Evolutionary conservation across 2,113 vertebrate species (phyloP).

Genomic region (Uria lomvia): DNA sequence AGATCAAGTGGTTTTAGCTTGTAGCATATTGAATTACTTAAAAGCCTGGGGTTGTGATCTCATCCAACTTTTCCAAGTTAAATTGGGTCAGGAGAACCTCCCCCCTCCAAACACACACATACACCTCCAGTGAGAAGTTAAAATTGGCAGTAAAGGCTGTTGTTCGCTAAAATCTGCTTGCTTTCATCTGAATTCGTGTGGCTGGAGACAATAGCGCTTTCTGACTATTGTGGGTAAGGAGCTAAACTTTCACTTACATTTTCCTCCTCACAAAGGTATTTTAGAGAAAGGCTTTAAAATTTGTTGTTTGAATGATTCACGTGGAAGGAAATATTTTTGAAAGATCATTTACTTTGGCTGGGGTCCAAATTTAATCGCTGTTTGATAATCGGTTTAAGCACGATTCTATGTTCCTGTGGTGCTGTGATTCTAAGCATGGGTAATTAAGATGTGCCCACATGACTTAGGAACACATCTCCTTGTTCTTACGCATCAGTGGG

Average conservation of each 20-base stretch:
- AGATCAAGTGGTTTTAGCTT: background rate
- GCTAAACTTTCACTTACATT: background rate
- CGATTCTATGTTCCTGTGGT: background rate
- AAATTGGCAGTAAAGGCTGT: background rate
- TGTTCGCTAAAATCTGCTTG: background rate
- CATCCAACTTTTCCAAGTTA: background rate
- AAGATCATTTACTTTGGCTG: background rate
- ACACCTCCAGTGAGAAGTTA: background rate
- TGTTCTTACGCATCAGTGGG: background rate
- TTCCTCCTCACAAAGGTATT: background rate
- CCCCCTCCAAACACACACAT: background rate
- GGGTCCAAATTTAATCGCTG: background rate
- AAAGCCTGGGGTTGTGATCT: conserved; percentile 20
- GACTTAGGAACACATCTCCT: background rate
- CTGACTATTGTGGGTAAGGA: background rate
- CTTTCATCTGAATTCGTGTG: background rate
- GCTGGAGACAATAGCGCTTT: background rate
- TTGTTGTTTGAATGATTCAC: background rate
- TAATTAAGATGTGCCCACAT: background rate
- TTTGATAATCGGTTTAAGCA: background rate
- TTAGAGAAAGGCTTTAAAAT: background rate
- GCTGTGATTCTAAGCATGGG: background rate
- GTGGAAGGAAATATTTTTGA: background rate
- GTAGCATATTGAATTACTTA: conserved; percentile 25
- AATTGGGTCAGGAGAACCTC: background rate